Evolutionary conservation across 2,888 invertebrate species (phyloP).

Genomic region (Saturnia japonica): DNA sequence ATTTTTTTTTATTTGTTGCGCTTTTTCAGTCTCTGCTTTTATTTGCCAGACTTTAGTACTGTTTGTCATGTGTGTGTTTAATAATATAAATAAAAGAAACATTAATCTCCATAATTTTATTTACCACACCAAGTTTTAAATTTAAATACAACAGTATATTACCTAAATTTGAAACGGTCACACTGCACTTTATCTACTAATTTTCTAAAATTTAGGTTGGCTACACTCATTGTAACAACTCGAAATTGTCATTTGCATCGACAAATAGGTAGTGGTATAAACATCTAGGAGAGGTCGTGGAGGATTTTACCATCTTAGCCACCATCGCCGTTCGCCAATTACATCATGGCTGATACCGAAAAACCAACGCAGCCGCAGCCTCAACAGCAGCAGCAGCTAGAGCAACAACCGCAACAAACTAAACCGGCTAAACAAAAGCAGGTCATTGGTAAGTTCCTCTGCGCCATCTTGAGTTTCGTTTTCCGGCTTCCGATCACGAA

Average conservation of each 20-base stretch:
- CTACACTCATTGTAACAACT: too few species aligned
- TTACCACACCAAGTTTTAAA: too few species aligned
- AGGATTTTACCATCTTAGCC: slow-evolving; percentile 86
- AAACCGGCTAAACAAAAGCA: slow-evolving; percentile 91
- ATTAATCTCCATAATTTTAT: too few species aligned
- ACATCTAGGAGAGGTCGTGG: slow-evolving; percentile 89
- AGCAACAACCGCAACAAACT: slow-evolving; percentile 78
- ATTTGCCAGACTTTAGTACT: too few species aligned
- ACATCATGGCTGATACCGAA: slow-evolving; percentile 98
- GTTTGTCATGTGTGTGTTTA: too few species aligned
- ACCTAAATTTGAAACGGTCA: too few species aligned
- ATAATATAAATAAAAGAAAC: too few species aligned
- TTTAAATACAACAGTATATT: too few species aligned
- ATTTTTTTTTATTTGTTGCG: too few species aligned
- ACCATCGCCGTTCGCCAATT: slow-evolving; percentile 89
- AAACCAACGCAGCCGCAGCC: slow-evolving; percentile 88
- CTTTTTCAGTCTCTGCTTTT: too few species aligned
- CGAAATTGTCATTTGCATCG: slow-evolving; percentile 53
- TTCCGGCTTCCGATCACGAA: slow-evolving; percentile 47
- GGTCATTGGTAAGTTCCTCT: slow-evolving; percentile 89
- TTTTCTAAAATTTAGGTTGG: too few species aligned
- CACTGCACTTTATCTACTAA: too few species aligned
- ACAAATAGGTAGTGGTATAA: slow-evolving; percentile 83
- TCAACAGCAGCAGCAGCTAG: slow-evolving; percentile 87
- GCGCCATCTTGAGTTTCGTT: slow-evolving; percentile 75